Conservation (phyloP, 2,888 invertebrate species). For the Cactoblastis cactorum region DNA sequence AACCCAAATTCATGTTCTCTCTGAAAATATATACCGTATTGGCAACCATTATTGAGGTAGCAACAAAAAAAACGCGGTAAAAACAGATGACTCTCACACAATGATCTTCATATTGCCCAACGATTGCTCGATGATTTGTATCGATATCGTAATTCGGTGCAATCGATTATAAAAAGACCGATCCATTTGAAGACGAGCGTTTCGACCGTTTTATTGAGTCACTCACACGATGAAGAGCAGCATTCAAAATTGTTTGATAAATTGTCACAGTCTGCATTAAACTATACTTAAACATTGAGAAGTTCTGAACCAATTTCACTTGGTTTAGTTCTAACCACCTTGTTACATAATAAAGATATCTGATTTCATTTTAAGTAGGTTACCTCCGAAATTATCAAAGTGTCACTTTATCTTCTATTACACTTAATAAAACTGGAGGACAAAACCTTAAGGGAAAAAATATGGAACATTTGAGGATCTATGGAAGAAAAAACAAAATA, state of each 20-base stretch:
- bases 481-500: too few relatives aligned
- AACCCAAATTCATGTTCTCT: not conserved
- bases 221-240: not conserved
- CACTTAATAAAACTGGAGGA: too few relatives aligned
- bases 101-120: slow-evolving; percentile 5
- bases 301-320: not conserved
- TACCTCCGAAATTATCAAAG: too few relatives aligned
- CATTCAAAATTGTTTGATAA: not conserved
- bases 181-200: not conserved
- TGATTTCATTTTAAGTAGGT: too few relatives aligned
- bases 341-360: too few relatives aligned
- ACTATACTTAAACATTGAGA: not conserved
- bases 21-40: not conserved
- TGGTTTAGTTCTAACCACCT: too few relatives aligned
- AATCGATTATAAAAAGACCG: slow-evolving; percentile 2
- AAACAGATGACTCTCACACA: not conserved
- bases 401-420: too few relatives aligned
- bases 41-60: not conserved
- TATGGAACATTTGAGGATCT: too few relatives aligned
- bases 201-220: slow-evolving; percentile 1
- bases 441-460: too few relatives aligned
- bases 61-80: not conserved
- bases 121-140: not conserved
- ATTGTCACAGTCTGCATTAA: not conserved
- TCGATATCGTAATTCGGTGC: slow-evolving; percentile 8